Base-by-base conservation (phyloP, 2,113 vertebrate species). In the Laticauda colubrina region DNA sequence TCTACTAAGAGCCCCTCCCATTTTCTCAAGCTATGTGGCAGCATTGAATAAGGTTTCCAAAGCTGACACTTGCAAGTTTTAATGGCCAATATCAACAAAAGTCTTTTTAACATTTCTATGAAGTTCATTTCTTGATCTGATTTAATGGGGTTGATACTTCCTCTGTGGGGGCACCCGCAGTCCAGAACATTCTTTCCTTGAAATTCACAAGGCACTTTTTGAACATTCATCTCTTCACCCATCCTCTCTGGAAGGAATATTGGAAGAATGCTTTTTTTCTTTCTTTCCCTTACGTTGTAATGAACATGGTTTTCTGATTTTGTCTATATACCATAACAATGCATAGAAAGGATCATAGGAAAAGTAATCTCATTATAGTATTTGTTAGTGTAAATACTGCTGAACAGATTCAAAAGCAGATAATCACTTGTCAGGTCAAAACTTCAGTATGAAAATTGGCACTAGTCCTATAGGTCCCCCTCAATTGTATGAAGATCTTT, bases 281-380 rank as follows among this genome's bases (percentile, higher is more conserved):
- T 34, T 34, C 64, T 18, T 69, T 69, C 4, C 14, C n/a, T 75
- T 34, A 24, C 85, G 23, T 87, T 87, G 45, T 51, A 48, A 45
- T 86, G 43, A 87, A 87, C 5, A 53, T 15, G 2, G 12, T 87
- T 87, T 51, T 14, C 48, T 53, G 45, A 12, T 87, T 53, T 87
- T 53, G 23, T 26, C 6, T 51, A 87, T 24, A 4, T 24, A 12
- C 12, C 51, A 26, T 24, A 51, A 87, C 45, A n/a, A 69, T 14
- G 12, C 29, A 69, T 0, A 14, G 26, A 69, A 69, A 69, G n/a
- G 29, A 69, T 29, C n/a, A 69, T 29, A 15, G 15, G 56, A 85
- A 90, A 69, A 90, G 61, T 91, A 59, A 55, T 14, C 94, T 94
- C 85, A 57, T 94, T 91, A 94, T 64, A 34, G 64, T 18, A 34